These are phyloP conservation scores for Tachystola acroxantha DNA, from an alignment of 2,888 invertebrate genomes.

Conservation along the genomic window DNA sequence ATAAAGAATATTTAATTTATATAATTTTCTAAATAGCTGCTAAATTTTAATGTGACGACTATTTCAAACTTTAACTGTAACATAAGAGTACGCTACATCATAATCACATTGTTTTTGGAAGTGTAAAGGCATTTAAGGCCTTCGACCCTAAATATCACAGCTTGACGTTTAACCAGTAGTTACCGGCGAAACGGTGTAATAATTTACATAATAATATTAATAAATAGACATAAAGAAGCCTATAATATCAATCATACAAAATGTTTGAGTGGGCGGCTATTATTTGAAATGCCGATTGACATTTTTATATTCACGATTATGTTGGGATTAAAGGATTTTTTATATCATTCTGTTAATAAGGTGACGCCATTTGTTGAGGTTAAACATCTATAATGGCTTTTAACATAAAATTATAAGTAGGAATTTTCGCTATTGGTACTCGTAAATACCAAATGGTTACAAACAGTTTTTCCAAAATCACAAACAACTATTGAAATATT, in stretches of 20 bases:
- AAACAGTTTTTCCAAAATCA: no score
- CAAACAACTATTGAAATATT: no score
- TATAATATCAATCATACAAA: constrained; percentile 17
- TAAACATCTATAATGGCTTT: neutral
- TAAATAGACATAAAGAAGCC: constrained; percentile 11
- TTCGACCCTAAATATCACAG: constrained; percentile 1
- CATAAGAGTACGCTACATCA: no score
- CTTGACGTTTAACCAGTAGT: constrained; percentile 1
- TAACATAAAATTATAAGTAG: no score
- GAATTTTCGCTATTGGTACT: no score
- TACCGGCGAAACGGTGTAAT: neutral
- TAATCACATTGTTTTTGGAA: no score
- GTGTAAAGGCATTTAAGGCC: constrained; percentile 1
- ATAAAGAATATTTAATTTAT: no score
- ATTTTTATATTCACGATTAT: constrained; percentile 13
- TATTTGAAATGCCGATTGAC: constrained; percentile 18
- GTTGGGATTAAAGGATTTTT: constrained; percentile 11
- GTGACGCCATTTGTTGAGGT: constrained; percentile 4
- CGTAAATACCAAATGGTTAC: no score
- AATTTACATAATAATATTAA: constrained; percentile 2
- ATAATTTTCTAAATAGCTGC: no score
- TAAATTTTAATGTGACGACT: no score
- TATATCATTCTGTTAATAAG: constrained; percentile 16
- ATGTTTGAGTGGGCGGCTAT: constrained; percentile 16
- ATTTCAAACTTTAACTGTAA: no score